A percentile compares a stretch with the other conserved stretches of the same genome.
phyloP scores from a whole-genome alignment of 2,113 vertebrate species.

The Shinisaurus crocodilurus region DNA sequence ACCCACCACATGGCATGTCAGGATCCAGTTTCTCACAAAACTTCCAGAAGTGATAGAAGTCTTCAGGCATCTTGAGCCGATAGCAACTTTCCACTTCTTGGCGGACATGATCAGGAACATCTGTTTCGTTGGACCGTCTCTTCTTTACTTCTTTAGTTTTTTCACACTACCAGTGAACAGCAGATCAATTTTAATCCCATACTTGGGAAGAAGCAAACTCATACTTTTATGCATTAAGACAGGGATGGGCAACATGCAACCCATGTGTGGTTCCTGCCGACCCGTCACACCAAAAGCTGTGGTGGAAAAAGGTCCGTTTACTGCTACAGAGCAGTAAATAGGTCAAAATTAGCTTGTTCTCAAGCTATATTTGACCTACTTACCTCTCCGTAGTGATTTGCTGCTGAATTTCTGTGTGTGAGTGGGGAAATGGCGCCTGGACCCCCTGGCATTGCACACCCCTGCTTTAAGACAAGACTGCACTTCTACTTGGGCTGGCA shows the following conservation, averaged over 20 bases:
- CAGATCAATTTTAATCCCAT: background rate
- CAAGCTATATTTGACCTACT: too few relatives aligned
- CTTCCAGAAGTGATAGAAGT: slow-evolving; percentile 94
- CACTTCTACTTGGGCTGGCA: too few relatives aligned
- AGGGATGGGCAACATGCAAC: background rate
- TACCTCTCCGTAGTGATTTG: too few relatives aligned
- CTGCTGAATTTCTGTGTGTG: too few relatives aligned
- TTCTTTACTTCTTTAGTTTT: slow-evolving; percentile 80
- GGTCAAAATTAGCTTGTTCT: too few relatives aligned
- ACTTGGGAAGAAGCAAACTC: background rate
- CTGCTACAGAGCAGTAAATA: too few relatives aligned
- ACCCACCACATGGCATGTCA: slow-evolving; percentile 87
- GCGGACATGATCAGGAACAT: slow-evolving; percentile 62
- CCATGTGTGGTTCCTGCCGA: too few relatives aligned
- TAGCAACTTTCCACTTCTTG: slow-evolving; percentile 85
- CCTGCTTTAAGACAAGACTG: too few relatives aligned
- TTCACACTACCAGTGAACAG: slow-evolving; percentile 67
- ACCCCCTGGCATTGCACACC: too few relatives aligned
- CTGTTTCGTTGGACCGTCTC: slow-evolving; percentile 64
- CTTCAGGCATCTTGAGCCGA: slow-evolving; percentile 88
- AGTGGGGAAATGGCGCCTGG: too few relatives aligned
- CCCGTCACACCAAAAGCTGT: too few relatives aligned
- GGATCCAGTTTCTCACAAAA: slow-evolving; percentile 87
- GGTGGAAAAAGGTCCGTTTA: too few relatives aligned
- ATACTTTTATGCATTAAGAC: background rate